A percentile compares a stretch with the other conserved stretches of the same genome.
Evolutionary conservation across 1,140 invertebrate genomes (phyloP).

Genomic region (Octopus bimaculoides): DNA sequence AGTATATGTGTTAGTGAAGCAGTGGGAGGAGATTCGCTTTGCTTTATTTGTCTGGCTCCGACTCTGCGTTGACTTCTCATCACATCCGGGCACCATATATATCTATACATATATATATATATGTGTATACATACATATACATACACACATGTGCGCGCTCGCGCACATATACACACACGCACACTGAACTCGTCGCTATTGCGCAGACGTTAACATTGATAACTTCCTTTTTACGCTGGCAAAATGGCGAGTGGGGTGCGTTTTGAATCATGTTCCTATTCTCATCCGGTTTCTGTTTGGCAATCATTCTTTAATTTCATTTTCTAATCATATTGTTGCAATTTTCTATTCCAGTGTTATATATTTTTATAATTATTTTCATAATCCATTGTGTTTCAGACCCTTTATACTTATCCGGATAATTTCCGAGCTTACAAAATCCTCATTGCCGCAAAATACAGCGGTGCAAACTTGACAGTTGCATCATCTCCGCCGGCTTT

Average conservation of each 20-base stretch:
- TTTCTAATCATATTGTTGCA: neutral
- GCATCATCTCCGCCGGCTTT: slow-evolving; percentile 69
- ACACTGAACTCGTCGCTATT: neutral
- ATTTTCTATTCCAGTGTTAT: neutral
- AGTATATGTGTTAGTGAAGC: too few species aligned
- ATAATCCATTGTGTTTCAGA: slow-evolving; percentile 62
- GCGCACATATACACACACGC: too few species aligned
- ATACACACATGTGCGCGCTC: too few species aligned
- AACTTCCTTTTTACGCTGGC: slow-evolving; percentile 45
- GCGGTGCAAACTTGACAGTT: slow-evolving; percentile 82
- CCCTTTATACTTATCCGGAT: slow-evolving; percentile 92
- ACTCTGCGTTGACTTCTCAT: neutral
- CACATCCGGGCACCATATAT: slow-evolving; percentile 32
- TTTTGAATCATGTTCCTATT: slow-evolving; percentile 26
- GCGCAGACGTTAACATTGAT: slow-evolving; percentile 25
- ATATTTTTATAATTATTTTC: neutral
- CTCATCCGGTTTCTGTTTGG: neutral
- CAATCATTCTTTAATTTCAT: neutral
- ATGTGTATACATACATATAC: too few species aligned
- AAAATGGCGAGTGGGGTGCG: slow-evolving; percentile 65
- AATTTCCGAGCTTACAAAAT: slow-evolving; percentile 89
- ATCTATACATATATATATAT: too few species aligned
- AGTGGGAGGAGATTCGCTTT: neutral
- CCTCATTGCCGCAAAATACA: slow-evolving; percentile 92
- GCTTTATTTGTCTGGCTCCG: neutral